Evolutionary conservation across 2,113 vertebrate species (phyloP).

Genomic region (Plectropomus leopardus): DNA sequence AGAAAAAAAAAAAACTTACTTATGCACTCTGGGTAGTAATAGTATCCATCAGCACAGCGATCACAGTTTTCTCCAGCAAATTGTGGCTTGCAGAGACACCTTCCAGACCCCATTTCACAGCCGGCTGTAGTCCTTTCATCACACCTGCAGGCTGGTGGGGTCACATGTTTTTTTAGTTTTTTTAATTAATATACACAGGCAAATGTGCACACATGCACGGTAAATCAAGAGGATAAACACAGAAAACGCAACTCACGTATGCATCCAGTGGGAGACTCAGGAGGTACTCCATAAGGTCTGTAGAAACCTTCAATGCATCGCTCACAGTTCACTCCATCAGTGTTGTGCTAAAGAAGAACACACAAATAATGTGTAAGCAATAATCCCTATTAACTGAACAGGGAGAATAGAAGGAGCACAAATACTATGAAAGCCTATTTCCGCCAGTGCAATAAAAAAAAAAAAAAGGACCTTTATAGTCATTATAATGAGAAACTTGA

Average conservation of each 20-base stretch:
- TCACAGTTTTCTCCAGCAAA: slow-evolving; percentile 90
- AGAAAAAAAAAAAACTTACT: slow-evolving; percentile 86
- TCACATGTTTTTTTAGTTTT: neutral
- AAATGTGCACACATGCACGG: slow-evolving; percentile 7
- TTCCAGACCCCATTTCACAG: slow-evolving; percentile 92
- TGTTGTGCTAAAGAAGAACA: slow-evolving; percentile 90
- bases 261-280: slow-evolving; percentile 86
- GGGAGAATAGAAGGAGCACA: neutral
- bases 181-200: slow-evolving; percentile 5
- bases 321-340: slow-evolving; percentile 95
- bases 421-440: no score
- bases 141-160: slow-evolving; percentile 90
- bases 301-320: slow-evolving; percentile 89
- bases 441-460: no score
- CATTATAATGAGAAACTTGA: no score
- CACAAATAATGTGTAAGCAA: neutral
- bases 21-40: slow-evolving; percentile 88
- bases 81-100: slow-evolving; percentile 88
- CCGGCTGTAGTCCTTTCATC: slow-evolving; percentile 79
- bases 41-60: slow-evolving; percentile 88
- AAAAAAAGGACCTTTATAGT: no score
- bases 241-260: slow-evolving; percentile 85
- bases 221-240: neutral
- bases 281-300: slow-evolving; percentile 84
- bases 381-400: neutral